Base-by-base conservation (phyloP, 1,140 invertebrate genomes). In the Drosophila kepulauana region DNA sequence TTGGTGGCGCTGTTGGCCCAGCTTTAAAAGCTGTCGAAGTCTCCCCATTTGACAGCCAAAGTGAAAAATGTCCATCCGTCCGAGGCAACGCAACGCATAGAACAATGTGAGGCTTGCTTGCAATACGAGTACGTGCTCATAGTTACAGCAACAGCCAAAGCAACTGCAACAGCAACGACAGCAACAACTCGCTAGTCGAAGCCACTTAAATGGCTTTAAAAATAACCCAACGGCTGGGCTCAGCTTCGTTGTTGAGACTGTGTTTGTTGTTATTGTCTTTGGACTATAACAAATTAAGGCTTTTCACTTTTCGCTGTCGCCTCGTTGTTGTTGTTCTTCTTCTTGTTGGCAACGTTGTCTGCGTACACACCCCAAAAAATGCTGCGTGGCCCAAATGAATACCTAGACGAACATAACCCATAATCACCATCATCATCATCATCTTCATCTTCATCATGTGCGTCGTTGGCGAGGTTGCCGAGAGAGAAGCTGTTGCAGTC, bases 151-250 rank as follows among this genome's bases (percentile, higher is more conserved):
- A 54, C 13, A 48, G 20, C 15, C 7, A 45, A 41, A 13, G 38
- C 46, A 48, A 58, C 54, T 10, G 20, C 16, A 8, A 54, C 43
- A 61, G 8, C 48, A 52, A 15, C 13, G 10, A 56, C 51, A 41
- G 20, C 13, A 13, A 56, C 51, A 41, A 41, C 54, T 41, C 54
- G 10, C 4, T 30, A 59, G 5, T 11, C 35, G 28, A 4, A 69
- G 62, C 73, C 84, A 88, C 84, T 87, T 89, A 88, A 87, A 84
- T 69, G 77, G 70, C 80, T 82, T 89, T 88, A 87, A 87, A 87
- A 87, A 87, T 87, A 87, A 81, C 77, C 59, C 61, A 65, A 62
- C 46, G 46, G 10, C 38, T 33, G 30, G 13, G 51, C 51, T 15
- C 30, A 33, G 28, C 51, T 15, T 28, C 30, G 57, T 41, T 51